Conservation (phyloP, 2,888 invertebrate genomes). For the Himalopsyche anomala region DNA sequence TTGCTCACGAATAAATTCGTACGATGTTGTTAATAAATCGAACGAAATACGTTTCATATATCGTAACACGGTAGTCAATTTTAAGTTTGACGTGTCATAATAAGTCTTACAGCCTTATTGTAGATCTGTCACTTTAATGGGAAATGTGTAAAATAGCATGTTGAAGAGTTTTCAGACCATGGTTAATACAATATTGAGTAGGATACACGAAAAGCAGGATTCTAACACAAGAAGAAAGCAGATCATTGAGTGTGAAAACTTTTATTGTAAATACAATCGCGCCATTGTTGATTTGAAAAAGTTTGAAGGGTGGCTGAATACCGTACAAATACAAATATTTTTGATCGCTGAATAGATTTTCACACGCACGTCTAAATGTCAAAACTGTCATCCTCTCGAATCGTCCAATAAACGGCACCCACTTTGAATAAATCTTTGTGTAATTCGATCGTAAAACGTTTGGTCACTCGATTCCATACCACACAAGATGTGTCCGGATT, state of each 20-base stretch:
- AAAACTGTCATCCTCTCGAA: constrained; percentile 35
- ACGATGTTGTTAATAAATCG: too few species aligned
- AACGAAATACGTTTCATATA: too few species aligned
- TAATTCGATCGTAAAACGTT: constrained; percentile 38
- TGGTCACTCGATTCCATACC: neutral
- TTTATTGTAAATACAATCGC: neutral
- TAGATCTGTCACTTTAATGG: too few species aligned
- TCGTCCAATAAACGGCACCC: constrained; percentile 35
- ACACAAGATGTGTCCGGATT: constrained; percentile 2
- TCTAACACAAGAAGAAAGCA: neutral
- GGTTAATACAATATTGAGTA: too few species aligned
- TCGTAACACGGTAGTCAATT: too few species aligned
- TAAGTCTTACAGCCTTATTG: too few species aligned
- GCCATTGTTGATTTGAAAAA: constrained; percentile 20
- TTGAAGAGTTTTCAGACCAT: too few species aligned
- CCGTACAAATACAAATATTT: constrained; percentile 10
- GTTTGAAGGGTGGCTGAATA: constrained; percentile 8
- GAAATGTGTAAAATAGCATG: too few species aligned
- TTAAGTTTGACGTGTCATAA: too few species aligned
- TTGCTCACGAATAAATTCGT: too few species aligned
- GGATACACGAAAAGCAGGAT: neutral
- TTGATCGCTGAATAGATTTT: constrained; percentile 12
- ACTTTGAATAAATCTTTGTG: constrained; percentile 24
- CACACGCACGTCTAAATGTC: constrained; percentile 10
- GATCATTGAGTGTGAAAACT: neutral